A percentile compares a stretch with the other conserved stretches of the same genome.
Conservation (phyloP, 1,140 invertebrate species). For the Drosophila saltans region DNA sequence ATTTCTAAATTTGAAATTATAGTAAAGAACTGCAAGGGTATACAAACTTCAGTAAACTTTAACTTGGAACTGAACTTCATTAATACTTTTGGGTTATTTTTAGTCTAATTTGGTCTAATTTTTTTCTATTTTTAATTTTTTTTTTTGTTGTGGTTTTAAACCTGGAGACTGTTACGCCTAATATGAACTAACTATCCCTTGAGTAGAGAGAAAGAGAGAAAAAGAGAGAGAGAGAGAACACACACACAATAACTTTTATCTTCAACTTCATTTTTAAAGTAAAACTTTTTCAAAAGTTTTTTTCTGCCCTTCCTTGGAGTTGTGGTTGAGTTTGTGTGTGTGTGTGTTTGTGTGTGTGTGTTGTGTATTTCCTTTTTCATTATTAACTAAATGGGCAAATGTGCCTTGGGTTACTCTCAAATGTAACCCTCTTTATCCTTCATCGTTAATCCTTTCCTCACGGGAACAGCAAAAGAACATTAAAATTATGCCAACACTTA, state of each 20-base stretch:
- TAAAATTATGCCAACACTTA: conserved; percentile 25
- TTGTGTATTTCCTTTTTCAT: conserved; percentile 8
- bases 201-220: too few species aligned
- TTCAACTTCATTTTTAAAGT: conserved; percentile 1
- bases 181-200: background rate
- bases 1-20: too few species aligned
- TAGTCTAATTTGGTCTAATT: too few species aligned
- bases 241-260: background rate
- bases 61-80: too few species aligned
- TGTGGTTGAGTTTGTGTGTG: background rate
- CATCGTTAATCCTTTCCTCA: conserved; percentile 19
- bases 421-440: conserved; percentile 17
- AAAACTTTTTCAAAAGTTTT: conserved; percentile 7
- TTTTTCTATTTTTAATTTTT: background rate
- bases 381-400: conserved; percentile 22
- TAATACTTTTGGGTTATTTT: too few species aligned
- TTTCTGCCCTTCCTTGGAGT: background rate
- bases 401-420: conserved; percentile 11
- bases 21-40: too few species aligned
- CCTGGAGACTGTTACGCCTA: conserved; percentile 11
- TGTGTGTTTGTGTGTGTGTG: too few species aligned
- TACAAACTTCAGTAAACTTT: too few species aligned
- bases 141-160: conserved; percentile 1
- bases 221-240: background rate
- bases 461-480: conserved; percentile 46